These are phyloP conservation scores for Trichacis sp. DNA, from an alignment of 2,888 invertebrate genomes.

Conservation along the genomic window DNA sequence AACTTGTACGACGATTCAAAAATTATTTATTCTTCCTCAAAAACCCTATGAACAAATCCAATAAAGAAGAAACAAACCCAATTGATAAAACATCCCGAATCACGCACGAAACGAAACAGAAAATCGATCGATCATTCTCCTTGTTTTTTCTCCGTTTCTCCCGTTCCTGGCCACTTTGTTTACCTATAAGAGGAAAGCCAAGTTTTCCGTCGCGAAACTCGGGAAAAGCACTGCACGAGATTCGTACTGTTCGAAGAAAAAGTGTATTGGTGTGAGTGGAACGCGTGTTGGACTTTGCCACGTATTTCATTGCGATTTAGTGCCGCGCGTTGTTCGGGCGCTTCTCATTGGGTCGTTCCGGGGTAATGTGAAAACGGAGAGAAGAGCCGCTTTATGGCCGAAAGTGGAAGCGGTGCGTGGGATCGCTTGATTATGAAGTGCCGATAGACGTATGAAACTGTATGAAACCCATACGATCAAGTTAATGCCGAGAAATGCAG, in stretches of 20 bases:
- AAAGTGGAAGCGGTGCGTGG: constrained; percentile 40
- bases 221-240: too few relatives aligned
- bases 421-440: constrained; percentile 43
- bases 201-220: not conserved
- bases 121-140: not conserved
- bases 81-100: too few relatives aligned
- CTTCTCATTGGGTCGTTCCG: constrained; percentile 36
- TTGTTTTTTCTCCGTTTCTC: not conserved
- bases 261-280: too few relatives aligned
- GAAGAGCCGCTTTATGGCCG: constrained; percentile 36
- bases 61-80: too few relatives aligned
- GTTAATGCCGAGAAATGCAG: constrained; percentile 37
- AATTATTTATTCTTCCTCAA: too few relatives aligned
- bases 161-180: not conserved
- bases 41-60: too few relatives aligned
- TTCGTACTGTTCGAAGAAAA: too few relatives aligned
- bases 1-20: too few relatives aligned
- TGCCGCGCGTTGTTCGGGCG: constrained; percentile 23
- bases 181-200: constrained; percentile 2
- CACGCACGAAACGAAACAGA: not conserved
- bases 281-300: too few relatives aligned
- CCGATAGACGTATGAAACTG: constrained; percentile 43
- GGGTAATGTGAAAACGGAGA: constrained; percentile 36
- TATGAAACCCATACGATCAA: constrained; percentile 36
- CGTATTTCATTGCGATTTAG: too few relatives aligned